Evolutionary conservation across 1,140 invertebrate genomes (phyloP), one percentile per base, ranked within the genome.

Genomic region (Panulirus ornatus): DNA sequence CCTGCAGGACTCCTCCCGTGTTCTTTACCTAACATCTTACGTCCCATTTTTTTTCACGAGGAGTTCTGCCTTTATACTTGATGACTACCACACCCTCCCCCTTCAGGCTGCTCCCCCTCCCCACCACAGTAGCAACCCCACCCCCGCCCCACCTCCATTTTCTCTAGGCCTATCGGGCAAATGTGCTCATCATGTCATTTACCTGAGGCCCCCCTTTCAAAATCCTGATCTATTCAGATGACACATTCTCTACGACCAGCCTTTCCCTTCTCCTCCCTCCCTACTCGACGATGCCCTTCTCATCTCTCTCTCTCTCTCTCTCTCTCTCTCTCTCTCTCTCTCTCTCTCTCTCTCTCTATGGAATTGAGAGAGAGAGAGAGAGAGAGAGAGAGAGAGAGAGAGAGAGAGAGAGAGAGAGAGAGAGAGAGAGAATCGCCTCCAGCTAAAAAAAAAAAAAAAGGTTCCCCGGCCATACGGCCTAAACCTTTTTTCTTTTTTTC

Each of bases 271-370:
- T 44, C 42, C 54, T 38, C 58, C 42, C 54, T 66, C 38, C 42
- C 54, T 66, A 16, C 30, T 66, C 54, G 38, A 51, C 19, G 16
- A 40, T 47, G 27, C 54, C 40, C 54, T 40, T 34, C 54, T 54
- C 19, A 30, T 22, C 54, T 38, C 38, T 66, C 54, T 38, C 58
- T 38, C 81, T 66, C 81, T 84, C 81, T 38, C 54, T 84, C 81
- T 66, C 54, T 84, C 81, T 38, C 54, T 84, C 81, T 66, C 34
- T 84, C 81, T 66, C 81, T 84, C 81, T 54, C 79, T 84, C 81
- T 38, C 54, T 84, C 81, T 66, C 34, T 84, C 81, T 66, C 81
- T 84, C 81, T 54, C 73, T 76, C n/a, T n/a, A 19, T 66, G 22
- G 30, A 8, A 19, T 8, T 22, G 22, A 66, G 22, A 66, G 22